phyloP scores from a whole-genome alignment of 2,797 vertebrate genomes.

The Sebastes miniatus region DNA sequence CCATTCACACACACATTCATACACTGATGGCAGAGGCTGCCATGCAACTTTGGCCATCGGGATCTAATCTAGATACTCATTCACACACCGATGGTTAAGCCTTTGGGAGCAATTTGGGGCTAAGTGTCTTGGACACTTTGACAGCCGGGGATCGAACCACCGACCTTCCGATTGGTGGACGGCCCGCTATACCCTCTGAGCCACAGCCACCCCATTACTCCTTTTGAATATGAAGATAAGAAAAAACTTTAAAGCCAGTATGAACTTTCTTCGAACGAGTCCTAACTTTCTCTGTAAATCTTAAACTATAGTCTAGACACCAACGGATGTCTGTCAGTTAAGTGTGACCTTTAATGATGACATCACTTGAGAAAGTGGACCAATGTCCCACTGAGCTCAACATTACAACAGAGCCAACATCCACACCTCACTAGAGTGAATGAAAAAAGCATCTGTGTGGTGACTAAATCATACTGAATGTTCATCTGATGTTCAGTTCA shows the following conservation, averaged over 20 bases:
- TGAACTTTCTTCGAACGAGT: neutral
- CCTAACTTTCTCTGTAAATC: neutral
- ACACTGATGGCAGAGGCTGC: too few relatives aligned
- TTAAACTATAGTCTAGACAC: neutral
- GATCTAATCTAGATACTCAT: too few relatives aligned
- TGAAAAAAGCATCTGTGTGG: neutral
- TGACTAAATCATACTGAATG: neutral
- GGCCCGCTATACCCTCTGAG: too few relatives aligned
- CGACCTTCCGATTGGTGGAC: too few relatives aligned
- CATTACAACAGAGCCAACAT: neutral
- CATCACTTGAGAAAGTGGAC: conserved; percentile 16
- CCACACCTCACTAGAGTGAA: neutral
- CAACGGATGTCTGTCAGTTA: neutral
- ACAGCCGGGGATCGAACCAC: too few relatives aligned
- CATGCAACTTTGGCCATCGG: too few relatives aligned
- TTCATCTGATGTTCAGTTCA: neutral
- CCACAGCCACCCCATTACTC: too few relatives aligned
- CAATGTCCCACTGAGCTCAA: neutral
- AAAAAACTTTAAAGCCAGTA: neutral
- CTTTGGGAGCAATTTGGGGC: too few relatives aligned
- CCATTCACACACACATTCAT: too few relatives aligned
- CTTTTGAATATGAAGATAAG: neutral
- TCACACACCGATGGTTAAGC: too few relatives aligned
- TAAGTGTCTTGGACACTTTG: too few relatives aligned
- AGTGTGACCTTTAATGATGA: conserved; percentile 9